A percentile compares a stretch with the other conserved stretches of the same genome.
These are phyloP conservation scores for Pterocles gutturalis DNA, from an alignment of 2,113 vertebrate genomes.

Conservation along the genomic window DNA sequence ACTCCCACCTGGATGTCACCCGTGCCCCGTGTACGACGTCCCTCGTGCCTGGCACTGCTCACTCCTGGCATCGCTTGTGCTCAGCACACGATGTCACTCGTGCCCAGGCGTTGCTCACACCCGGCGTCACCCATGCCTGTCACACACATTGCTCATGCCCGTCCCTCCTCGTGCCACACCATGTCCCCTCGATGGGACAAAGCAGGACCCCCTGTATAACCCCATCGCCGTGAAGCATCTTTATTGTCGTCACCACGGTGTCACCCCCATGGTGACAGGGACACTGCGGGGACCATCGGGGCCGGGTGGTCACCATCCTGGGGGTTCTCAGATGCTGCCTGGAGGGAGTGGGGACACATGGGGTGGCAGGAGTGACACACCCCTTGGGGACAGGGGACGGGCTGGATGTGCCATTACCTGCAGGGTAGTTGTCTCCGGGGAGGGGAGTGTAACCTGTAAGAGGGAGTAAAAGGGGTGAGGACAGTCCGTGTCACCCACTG, in stretches of 20 bases:
- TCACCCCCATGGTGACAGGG: not conserved
- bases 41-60: not conserved
- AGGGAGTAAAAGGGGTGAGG: not conserved
- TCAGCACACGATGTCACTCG: rapidly evolving
- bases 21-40: not conserved
- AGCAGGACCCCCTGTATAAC: too few relatives aligned
- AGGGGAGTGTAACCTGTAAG: not conserved
- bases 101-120: not conserved
- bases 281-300: rapidly evolving
- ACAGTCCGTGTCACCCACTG: not conserved
- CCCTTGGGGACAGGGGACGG: not conserved
- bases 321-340: not conserved
- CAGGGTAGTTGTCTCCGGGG: not conserved
- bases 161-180: not conserved
- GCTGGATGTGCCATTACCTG: not conserved
- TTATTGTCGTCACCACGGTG: not conserved
- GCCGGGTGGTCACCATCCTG: rapidly evolving
- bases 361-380: not conserved
- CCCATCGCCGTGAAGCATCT: not conserved
- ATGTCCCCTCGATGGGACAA: too few relatives aligned
- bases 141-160: too few relatives aligned
- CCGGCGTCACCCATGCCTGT: not conserved
- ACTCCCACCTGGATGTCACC: too few relatives aligned
- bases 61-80: not conserved
- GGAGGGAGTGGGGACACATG: not conserved